These are phyloP conservation scores for Cyphomyrus discorhynchus DNA, from an alignment of 2,113 vertebrate genomes.

Conservation along the genomic window DNA sequence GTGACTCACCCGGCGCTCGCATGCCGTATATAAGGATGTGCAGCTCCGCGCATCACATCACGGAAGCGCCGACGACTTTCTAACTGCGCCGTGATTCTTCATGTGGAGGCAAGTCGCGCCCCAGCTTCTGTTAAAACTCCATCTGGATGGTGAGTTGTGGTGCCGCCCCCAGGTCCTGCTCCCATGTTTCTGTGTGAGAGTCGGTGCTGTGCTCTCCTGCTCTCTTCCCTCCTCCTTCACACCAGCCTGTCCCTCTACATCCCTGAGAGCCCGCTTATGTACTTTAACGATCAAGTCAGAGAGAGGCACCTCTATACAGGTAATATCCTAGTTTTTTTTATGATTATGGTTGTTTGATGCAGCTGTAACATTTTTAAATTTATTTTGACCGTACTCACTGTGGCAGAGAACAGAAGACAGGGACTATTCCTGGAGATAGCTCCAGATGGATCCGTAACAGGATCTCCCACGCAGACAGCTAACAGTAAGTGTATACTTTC, in stretches of 20 bases:
- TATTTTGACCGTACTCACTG: background rate
- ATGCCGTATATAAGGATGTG: background rate
- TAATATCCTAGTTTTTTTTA: background rate
- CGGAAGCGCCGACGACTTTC: background rate
- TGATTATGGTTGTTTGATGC: background rate
- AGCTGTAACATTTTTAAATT: background rate
- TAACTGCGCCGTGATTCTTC: background rate
- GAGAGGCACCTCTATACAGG: slow-evolving; percentile 7
- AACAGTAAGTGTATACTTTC: slow-evolving; percentile 45
- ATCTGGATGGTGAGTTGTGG: background rate
- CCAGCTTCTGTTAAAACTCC: background rate
- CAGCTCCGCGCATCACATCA: background rate
- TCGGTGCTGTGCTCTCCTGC: background rate
- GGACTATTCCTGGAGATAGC: slow-evolving; percentile 57
- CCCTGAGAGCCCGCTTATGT: background rate
- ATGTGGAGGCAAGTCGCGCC: background rate
- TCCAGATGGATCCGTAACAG: slow-evolving; percentile 51
- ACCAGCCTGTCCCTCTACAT: background rate
- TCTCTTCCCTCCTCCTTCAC: background rate
- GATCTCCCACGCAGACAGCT: slow-evolving; percentile 39
- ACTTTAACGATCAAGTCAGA: background rate
- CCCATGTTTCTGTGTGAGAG: background rate
- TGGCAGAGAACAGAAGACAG: slow-evolving; percentile 53
- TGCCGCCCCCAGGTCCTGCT: background rate
- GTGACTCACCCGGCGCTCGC: background rate